Evolutionary conservation across 2,113 vertebrate species (phyloP), one percentile per base, ranked within the genome.

Genomic region (Carassius gibelio): DNA sequence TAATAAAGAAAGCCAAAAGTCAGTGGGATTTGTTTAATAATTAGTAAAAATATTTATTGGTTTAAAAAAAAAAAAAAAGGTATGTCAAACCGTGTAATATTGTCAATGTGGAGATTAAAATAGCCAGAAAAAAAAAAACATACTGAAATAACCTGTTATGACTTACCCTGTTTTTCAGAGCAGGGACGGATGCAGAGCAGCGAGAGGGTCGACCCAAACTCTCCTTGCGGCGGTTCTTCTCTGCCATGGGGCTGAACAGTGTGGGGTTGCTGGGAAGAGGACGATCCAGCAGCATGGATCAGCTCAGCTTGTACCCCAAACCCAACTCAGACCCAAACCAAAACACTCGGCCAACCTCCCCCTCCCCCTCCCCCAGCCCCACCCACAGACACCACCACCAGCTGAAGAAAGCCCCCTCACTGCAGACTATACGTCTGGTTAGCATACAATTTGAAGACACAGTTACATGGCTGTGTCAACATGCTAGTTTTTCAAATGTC

Each of bases 271-370:
- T 96, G 75, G 91, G 92, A 77, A 93, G 93, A 62, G 93, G 94
- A 86, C 95, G 92, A 76, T 95, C 95, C 81, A 91, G 92, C 86
- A 98, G 97, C 74, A 93, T 97, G 80, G 96, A 97, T 90, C 96
- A 96, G 2, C 85, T 92, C 36, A 57, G 68, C 64, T 78, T 66
- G 10, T 21, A 14, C 0, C 57, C 17, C 3, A 59, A 69, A 14
- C 76, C 81, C 52, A 77, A 69, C 5, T 4, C 62, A 17, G 68
- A 50, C 23, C 8, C 17, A 1, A 82, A 69, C 45, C 45, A 34
- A n/a, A 21, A 21, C 21, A 0, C 23, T 11, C 8, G 62, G 14
- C 45, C 61, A 0, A 23, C 48, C 1, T 78, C 85, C 3, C 34
- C 69, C 23, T 75, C 64, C 0, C 14, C 81, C n/a, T 59, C 72